Conservation (phyloP, 23 tunicate species). For the Oikopleura albicans region DNA sequence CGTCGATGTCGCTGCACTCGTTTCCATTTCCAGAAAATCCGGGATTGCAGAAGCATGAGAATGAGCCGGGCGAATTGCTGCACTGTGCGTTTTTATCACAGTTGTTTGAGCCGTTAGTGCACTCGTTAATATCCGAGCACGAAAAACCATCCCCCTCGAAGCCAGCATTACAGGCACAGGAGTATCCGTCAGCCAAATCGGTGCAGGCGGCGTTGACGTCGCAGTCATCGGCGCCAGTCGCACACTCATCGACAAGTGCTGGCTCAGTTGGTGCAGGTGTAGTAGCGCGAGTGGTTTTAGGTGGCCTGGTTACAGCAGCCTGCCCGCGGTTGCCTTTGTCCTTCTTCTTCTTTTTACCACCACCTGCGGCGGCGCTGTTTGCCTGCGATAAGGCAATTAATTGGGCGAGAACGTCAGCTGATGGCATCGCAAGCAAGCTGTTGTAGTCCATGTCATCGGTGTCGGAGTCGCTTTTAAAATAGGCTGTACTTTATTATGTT, state of each 20-base stretch:
- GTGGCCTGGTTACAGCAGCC: not conserved
- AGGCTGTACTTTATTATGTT: too few species aligned
- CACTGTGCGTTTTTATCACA: not conserved
- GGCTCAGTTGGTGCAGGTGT: not conserved
- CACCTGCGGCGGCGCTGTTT: not conserved
- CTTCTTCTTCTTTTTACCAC: not conserved
- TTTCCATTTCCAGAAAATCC: not conserved
- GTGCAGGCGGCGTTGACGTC: not conserved
- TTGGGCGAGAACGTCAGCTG: not conserved
- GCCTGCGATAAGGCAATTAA: not conserved
- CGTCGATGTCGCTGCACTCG: not conserved
- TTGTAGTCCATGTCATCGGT: not conserved
- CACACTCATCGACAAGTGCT: constrained; percentile 5
- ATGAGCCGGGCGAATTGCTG: not conserved
- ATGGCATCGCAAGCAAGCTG: not conserved
- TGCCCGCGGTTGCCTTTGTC: not conserved
- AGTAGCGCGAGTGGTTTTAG: not conserved
- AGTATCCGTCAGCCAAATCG: not conserved
- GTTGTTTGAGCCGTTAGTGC: not conserved
- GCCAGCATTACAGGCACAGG: constrained; percentile 5
- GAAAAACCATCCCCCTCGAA: not conserved
- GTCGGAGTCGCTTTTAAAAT: not conserved
- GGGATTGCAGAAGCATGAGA: not conserved
- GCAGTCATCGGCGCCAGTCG: not conserved
- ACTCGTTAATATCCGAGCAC: not conserved